Percentiles rank a stretch among this genome's conserved stretches.
Conservation (phyloP, 1,140 invertebrate genomes). For the Cyclina sinensis region DNA sequence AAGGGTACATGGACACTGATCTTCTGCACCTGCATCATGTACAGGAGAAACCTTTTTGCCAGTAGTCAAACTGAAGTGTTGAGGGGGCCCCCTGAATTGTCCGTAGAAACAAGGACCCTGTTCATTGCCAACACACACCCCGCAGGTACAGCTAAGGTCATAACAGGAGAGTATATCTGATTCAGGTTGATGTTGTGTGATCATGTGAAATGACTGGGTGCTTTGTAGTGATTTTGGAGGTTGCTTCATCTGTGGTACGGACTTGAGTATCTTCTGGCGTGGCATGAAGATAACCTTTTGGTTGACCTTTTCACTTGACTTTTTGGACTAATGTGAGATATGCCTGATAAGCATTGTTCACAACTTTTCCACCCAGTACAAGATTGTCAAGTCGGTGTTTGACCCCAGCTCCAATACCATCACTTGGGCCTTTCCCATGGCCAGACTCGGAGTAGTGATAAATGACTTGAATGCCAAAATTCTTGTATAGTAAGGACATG, state of each 20-base stretch:
- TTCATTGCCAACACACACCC: neutral
- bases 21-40: too few relatives aligned
- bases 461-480: neutral
- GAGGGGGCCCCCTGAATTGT: too few relatives aligned
- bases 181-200: neutral
- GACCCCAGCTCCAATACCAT: neutral
- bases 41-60: too few relatives aligned
- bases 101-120: conserved; percentile 10
- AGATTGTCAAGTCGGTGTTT: neutral
- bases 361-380: neutral
- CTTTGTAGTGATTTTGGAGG: neutral
- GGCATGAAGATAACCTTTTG: neutral
- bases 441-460: conserved; percentile 26
- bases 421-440: conserved; percentile 11
- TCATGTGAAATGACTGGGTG: neutral
- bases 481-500: neutral
- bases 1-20: too few relatives aligned
- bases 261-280: neutral
- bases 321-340: neutral
- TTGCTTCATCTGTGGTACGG: neutral
- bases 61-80: too few relatives aligned
- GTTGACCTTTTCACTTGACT: neutral
- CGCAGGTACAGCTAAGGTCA: conserved; percentile 22
- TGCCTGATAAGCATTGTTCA: conserved; percentile 23
- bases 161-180: neutral